These are phyloP conservation scores for Myxocyprinus asiaticus DNA, from an alignment of 2,113 vertebrate genomes.

Conservation along the genomic window DNA sequence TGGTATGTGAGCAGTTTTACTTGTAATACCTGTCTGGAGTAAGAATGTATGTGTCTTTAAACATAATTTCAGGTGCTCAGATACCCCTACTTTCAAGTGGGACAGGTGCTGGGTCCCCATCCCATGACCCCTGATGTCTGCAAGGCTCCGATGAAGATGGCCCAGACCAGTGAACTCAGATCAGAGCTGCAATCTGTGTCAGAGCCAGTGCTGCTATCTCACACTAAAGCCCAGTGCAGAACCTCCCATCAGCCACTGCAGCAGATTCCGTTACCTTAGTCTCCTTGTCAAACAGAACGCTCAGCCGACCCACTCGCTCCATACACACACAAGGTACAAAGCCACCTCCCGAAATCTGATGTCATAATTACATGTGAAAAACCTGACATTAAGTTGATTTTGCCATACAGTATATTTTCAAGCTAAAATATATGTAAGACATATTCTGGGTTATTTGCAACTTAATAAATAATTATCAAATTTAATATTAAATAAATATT, in stretches of 20 bases:
- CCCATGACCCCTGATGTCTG: constrained; percentile 78
- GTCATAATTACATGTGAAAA: too few relatives aligned
- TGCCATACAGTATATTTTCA: too few relatives aligned
- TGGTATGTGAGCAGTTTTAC: too few relatives aligned
- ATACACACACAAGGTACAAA: constrained; percentile 45
- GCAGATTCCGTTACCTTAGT: constrained; percentile 80
- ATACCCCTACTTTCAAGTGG: constrained; percentile 93
- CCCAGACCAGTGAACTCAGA: constrained; percentile 17
- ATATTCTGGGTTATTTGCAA: too few relatives aligned
- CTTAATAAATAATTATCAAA: too few relatives aligned
- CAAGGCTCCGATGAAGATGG: constrained; percentile 68
- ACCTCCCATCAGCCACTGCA: constrained; percentile 80
- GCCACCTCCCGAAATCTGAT: too few relatives aligned
- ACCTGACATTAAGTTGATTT: too few relatives aligned
- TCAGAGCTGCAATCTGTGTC: constrained; percentile 45
- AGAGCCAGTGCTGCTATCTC: constrained; percentile 34
- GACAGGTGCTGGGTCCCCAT: constrained; percentile 86
- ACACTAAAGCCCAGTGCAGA: constrained; percentile 56
- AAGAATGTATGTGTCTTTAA: too few relatives aligned
- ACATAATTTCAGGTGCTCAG: constrained; percentile 80
- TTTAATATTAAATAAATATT: too few relatives aligned
- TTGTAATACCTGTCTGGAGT: too few relatives aligned
- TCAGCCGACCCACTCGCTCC: constrained; percentile 59
- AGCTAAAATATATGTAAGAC: too few relatives aligned
- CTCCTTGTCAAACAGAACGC: constrained; percentile 48